phyloP scores from a whole-genome alignment of 1,140 invertebrate species.

The Coelopa frigida region DNA sequence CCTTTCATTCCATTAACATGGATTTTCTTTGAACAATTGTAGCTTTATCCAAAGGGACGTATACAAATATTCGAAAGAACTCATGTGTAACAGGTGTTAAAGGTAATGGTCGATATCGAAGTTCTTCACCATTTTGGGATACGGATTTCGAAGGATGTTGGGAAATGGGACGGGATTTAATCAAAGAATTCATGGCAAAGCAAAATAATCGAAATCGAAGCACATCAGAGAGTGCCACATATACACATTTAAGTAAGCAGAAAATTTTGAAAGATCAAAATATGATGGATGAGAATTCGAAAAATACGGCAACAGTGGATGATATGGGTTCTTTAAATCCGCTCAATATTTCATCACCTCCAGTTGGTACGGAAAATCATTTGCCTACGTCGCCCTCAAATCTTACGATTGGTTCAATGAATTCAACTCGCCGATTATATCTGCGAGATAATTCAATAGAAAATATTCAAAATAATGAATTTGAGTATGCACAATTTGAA shows the following conservation, averaged over 20 bases:
- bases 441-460: too few species aligned
- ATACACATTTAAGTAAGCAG: constrained; percentile 4
- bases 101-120: constrained; percentile 6
- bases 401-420: too few species aligned
- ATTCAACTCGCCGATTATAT: too few species aligned
- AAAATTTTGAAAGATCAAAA: constrained; percentile 2
- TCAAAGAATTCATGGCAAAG: constrained; percentile 18
- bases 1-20: not conserved
- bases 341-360: too few species aligned
- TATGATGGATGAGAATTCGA: too few species aligned
- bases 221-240: constrained; percentile 17
- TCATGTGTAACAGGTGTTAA: not conserved
- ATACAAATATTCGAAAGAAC: constrained; percentile 13
- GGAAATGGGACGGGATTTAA: constrained; percentile 23
- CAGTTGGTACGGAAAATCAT: too few species aligned
- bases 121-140: constrained; percentile 16
- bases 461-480: too few species aligned
- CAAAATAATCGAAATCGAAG: constrained; percentile 21
- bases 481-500: constrained; percentile 55
- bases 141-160: constrained; percentile 22
- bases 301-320: too few species aligned
- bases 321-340: too few species aligned
- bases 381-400: too few species aligned
- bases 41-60: constrained; percentile 15
- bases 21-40: constrained; percentile 4